Evolutionary conservation across 2,888 invertebrate genomes (phyloP).

Genomic region (Ophion ellenae): DNA sequence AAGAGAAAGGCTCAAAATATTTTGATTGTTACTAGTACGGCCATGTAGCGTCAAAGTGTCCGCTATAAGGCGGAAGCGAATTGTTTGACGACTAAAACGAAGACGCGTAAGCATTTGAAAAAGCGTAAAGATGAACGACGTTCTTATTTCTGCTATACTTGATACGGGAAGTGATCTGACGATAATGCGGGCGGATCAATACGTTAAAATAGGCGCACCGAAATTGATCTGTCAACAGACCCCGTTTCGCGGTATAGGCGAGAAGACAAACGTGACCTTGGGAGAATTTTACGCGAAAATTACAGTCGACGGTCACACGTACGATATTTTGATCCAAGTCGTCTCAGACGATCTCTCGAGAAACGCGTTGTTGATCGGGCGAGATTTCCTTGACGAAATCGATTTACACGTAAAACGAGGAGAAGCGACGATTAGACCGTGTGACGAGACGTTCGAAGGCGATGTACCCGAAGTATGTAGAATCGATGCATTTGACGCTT

Average conservation of each 20-base stretch:
- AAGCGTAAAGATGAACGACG: conserved; percentile 18
- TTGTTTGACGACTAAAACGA: neutral
- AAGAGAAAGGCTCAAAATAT: conserved; percentile 7
- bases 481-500: neutral
- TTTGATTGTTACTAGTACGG: conserved; percentile 1
- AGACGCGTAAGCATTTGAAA: conserved; percentile 28
- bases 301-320: neutral
- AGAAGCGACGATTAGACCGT: conserved; percentile 2
- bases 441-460: neutral
- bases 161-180: conserved; percentile 28
- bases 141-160: conserved; percentile 21
- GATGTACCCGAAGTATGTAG: conserved; percentile 1
- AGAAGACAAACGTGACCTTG: neutral
- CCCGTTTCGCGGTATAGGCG: conserved; percentile 5
- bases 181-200: conserved; percentile 27
- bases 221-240: conserved; percentile 9
- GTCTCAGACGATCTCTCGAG: conserved; percentile 28
- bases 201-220: conserved; percentile 20
- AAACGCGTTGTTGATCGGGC: conserved; percentile 20
- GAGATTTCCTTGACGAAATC: conserved; percentile 10
- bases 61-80: conserved; percentile 4
- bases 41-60: neutral
- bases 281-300: too few relatives aligned
- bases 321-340: conserved; percentile 16
- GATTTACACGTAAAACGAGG: neutral